Evolutionary conservation across 2,888 invertebrate genomes (phyloP), one percentile per base, ranked within the genome.

Genomic region (Drosophila siamana): DNA sequence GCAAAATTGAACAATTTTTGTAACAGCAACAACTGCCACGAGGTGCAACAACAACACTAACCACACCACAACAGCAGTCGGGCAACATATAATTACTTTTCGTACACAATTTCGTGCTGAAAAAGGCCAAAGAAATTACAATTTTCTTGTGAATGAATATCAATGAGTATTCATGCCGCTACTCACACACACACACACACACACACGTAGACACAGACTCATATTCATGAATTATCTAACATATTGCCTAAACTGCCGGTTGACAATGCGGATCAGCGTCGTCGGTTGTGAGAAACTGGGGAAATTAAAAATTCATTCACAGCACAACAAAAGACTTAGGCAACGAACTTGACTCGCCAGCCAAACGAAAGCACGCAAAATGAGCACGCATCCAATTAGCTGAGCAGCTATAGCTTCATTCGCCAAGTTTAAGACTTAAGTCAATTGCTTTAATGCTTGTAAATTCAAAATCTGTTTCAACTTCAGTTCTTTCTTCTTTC

Each of bases 241-340:
- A 47, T 36, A 62, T 73, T 62, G 61, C 28, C 41, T 13, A 72
- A 65, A 50, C 41, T 41, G 50, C 52, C 38, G n/a, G 46, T n/a
- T 47, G 36, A 19, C 47, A 62, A 65, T 66, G 40, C 44, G 46
- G 11, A 61, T 61, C 47, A 41, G 19, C 43, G 43, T 22, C 70
- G 33, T 46, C 36, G 55, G 47, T 60, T 75, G 77, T 66, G 68
- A 65, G 78, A 66, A 81, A 63, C 59, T 16, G 30, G 8, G 9
- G 0, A 33, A 41, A 75, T 78, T 69, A 76, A 64, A 70, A 75
- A 87, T 75, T 75, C 67, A 87, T 81, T 69, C 62, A 52, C 55
- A 61, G 47, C 74, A 51, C 71, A 69, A 88, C 86, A 77, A 88
- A 89, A 88, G 88, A 85, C 86, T 89, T 85, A 77, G 80, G 87